phyloP scores from a whole-genome alignment of 2,797 vertebrate species.

The Hephaestus fuliginosus region DNA sequence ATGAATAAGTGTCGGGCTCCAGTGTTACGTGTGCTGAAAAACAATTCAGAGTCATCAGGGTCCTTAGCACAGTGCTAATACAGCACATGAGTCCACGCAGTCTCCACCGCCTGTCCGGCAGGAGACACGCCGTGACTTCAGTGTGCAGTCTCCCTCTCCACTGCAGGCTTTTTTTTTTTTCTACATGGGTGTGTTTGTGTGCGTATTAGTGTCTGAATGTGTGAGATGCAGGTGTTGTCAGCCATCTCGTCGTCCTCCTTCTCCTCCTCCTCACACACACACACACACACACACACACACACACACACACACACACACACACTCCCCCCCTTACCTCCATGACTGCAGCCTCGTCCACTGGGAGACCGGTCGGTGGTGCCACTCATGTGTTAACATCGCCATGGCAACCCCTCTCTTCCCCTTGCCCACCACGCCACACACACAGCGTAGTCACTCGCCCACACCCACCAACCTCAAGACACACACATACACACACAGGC shows the following conservation, averaged over 20 bases:
- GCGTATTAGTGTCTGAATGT: conserved; percentile 68
- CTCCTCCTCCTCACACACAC: conserved; percentile 41
- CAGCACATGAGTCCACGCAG: conserved; percentile 38
- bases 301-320: conserved; percentile 38
- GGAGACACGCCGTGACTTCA: conserved; percentile 40
- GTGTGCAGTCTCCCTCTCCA: conserved; percentile 33
- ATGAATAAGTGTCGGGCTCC: conserved; percentile 60
- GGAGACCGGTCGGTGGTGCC: conserved; percentile 86
- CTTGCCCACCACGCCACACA: conserved; percentile 84
- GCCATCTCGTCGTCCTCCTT: conserved; percentile 63
- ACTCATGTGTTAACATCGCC: conserved; percentile 90
- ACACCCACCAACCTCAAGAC: conserved; percentile 81
- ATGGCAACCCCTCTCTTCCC: conserved; percentile 88
- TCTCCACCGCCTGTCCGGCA: conserved; percentile 52
- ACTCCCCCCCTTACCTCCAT: conserved; percentile 73
- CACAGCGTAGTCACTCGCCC: conserved; percentile 70
- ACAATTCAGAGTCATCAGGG: conserved; percentile 75
- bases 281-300: conserved; percentile 38
- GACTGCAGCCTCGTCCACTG: conserved; percentile 84
- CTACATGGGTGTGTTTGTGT: conserved; percentile 64
- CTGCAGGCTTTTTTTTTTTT: conserved; percentile 43
- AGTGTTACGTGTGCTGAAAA: conserved; percentile 74
- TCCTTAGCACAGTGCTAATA: conserved; percentile 72
- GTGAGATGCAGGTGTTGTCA: conserved; percentile 83
- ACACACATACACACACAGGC: conserved; percentile 66